Percentiles rank a stretch among this genome's conserved stretches.
Conservation (phyloP, 2,113 vertebrate species). For the Petaurus breviceps region DNA sequence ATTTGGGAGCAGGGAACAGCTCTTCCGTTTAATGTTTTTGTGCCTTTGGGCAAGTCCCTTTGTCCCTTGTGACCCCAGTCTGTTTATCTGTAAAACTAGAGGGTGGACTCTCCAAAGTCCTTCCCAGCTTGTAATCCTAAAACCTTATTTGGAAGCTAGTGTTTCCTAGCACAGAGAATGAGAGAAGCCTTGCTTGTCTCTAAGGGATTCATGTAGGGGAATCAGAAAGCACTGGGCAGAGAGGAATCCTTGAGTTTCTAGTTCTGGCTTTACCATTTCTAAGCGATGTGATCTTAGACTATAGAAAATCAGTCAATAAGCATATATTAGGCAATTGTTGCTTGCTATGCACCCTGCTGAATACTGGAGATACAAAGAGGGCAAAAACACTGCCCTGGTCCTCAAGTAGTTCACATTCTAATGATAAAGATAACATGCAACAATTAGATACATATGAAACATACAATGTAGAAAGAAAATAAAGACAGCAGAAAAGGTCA, state of each 20-base stretch:
- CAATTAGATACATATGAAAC: too few species aligned
- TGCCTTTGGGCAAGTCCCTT: constrained; percentile 29
- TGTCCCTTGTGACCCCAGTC: background rate
- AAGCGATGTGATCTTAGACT: background rate
- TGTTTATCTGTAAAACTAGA: constrained; percentile 2
- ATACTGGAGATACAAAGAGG: background rate
- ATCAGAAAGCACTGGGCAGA: background rate
- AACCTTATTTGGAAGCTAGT: background rate
- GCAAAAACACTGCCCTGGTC: background rate
- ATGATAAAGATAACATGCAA: background rate
- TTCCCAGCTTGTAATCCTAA: background rate
- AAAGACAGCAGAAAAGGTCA: background rate
- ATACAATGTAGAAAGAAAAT: background rate
- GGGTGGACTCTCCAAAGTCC: background rate
- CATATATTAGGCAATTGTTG: background rate
- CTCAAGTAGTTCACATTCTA: background rate
- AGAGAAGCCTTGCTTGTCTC: background rate
- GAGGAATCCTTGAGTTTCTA: background rate
- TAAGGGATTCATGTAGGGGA: background rate
- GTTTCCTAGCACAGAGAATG: background rate
- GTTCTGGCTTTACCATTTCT: background rate
- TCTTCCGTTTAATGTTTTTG: background rate
- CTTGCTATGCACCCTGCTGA: background rate
- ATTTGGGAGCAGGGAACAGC: background rate
- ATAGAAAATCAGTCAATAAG: background rate